phyloP scores from a whole-genome alignment of 2,113 vertebrate genomes.

The Numida meleagris region DNA sequence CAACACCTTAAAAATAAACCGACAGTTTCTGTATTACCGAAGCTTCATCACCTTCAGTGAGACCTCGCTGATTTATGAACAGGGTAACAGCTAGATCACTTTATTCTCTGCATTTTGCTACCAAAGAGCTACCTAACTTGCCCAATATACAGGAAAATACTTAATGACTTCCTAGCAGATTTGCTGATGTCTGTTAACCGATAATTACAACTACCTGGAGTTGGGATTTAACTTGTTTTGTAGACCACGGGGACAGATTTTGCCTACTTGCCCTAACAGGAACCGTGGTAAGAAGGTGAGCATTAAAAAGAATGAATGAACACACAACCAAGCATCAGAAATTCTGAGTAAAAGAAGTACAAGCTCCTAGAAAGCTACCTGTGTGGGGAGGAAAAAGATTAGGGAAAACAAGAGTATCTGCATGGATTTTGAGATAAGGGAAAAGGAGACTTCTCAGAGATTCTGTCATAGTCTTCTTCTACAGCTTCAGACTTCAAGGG shows the following conservation, averaged over 20 bases:
- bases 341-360: background rate
- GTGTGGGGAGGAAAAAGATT: background rate
- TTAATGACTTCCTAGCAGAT: background rate
- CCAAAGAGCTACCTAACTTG: background rate
- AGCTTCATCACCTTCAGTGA: background rate
- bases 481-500: background rate
- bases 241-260: background rate
- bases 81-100: background rate
- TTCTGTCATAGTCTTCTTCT: background rate
- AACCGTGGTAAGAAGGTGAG: background rate
- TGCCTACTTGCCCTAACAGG: background rate
- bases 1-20: rapidly evolving
- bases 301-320: background rate
- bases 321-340: background rate
- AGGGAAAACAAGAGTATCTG: background rate
- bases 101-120: background rate
- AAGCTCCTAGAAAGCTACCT: background rate
- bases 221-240: background rate
- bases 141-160: background rate
- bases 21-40: background rate
- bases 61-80: background rate
- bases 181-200: background rate
- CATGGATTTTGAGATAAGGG: background rate
- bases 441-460: background rate
- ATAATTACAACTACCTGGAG: background rate